phyloP scores from a whole-genome alignment of 1,140 invertebrate genomes.

The Zaprionus ghesquierei region DNA sequence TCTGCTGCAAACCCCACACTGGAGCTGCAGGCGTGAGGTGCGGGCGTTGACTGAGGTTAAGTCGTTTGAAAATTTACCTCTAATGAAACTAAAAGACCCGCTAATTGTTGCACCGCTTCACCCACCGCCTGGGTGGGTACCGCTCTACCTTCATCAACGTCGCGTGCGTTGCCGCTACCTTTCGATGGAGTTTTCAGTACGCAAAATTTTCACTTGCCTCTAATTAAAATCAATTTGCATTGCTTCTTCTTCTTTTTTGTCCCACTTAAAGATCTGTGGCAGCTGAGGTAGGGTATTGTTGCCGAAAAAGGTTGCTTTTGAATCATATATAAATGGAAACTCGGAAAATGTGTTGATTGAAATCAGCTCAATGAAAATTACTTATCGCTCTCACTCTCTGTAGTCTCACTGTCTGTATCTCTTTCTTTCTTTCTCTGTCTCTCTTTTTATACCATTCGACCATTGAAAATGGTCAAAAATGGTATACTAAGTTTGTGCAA shows the following conservation, averaged over 20 bases:
- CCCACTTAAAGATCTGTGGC: constrained; percentile 4
- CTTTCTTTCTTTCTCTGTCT: too few relatives aligned
- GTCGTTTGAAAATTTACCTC: constrained; percentile 59
- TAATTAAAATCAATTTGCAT: constrained; percentile 43
- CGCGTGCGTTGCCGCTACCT: constrained; percentile 6
- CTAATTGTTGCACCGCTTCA: constrained; percentile 60
- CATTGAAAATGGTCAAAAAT: too few relatives aligned
- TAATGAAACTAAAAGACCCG: constrained; percentile 69
- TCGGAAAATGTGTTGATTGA: not conserved
- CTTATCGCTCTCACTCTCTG: too few relatives aligned
- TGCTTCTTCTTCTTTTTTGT: not conserved
- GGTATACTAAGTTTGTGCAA: too few relatives aligned
- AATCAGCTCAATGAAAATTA: not conserved
- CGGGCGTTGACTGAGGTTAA: constrained; percentile 56
- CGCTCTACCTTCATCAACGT: constrained; percentile 7
- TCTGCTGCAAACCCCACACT: not conserved
- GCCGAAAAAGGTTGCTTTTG: not conserved
- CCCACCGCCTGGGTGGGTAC: constrained; percentile 18
- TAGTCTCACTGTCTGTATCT: too few relatives aligned
- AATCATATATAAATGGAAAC: not conserved
- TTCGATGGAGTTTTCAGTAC: constrained; percentile 5
- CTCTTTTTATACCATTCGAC: too few relatives aligned
- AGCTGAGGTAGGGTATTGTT: not conserved
- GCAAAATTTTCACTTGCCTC: not conserved
- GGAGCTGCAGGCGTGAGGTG: not conserved